Conservation (phyloP, 1,140 invertebrate species). For the Vollenhovia emeryi region DNA sequence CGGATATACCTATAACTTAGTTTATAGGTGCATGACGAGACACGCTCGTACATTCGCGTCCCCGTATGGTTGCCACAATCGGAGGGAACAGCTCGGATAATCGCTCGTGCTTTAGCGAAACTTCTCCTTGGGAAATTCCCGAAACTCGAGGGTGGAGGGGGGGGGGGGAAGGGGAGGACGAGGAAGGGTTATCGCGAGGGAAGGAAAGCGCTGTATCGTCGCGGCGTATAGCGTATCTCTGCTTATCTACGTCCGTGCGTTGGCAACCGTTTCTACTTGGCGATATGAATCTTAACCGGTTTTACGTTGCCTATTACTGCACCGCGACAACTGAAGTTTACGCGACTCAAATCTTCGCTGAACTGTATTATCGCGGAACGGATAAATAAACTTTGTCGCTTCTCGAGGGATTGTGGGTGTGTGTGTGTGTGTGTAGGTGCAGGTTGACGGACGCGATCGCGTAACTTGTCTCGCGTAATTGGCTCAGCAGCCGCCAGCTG, state of each 20-base stretch:
- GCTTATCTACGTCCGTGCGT: neutral
- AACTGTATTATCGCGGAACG: neutral
- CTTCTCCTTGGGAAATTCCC: slow-evolving; percentile 63
- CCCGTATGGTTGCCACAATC: slow-evolving; percentile 63
- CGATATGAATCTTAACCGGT: slow-evolving; percentile 12
- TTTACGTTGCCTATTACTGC: neutral
- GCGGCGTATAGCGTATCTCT: neutral
- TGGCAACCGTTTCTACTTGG: neutral
- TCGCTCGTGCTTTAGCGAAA: slow-evolving; percentile 57
- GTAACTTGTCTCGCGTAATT: slow-evolving; percentile 14
- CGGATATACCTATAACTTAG: slow-evolving; percentile 50
- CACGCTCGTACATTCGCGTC: slow-evolving; percentile 44
- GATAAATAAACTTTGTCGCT: slow-evolving; percentile 17
- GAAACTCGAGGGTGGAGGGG: slow-evolving; percentile 4
- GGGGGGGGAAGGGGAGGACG: neutral
- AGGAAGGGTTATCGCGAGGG: slow-evolving; percentile 26
- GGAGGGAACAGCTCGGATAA: slow-evolving; percentile 64
- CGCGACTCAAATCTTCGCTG: neutral
- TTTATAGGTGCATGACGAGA: slow-evolving; percentile 49
- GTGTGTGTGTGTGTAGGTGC: neutral
- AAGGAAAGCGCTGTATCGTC: slow-evolving; percentile 38
- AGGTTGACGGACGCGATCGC: neutral
- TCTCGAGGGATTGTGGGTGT: neutral
- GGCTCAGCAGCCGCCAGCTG: slow-evolving; percentile 1
- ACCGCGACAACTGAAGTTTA: neutral